Evolutionary conservation across 2,888 invertebrate species (phyloP).

Genomic region (Drosophila histrio): DNA sequence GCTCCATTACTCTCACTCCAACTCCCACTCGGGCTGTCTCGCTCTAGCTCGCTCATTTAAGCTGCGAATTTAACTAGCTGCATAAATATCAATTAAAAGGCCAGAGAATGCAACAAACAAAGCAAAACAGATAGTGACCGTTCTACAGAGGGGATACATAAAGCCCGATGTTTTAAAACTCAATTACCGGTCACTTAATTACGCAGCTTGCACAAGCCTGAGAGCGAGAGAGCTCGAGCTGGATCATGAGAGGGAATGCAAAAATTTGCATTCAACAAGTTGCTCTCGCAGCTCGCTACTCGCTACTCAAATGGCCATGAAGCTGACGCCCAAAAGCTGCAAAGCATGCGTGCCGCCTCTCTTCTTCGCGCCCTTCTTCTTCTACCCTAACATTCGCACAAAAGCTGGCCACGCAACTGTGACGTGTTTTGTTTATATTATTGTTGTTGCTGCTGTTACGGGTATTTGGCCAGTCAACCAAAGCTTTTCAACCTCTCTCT

Average conservation of each 20-base stretch:
- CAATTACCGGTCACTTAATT: constrained; percentile 75
- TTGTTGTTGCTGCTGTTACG: constrained; percentile 31
- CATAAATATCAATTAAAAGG: constrained; percentile 77
- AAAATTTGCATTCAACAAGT: constrained; percentile 71
- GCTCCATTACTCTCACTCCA: constrained; percentile 20
- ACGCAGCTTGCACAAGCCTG: constrained; percentile 45
- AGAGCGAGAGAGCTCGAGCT: constrained; percentile 2
- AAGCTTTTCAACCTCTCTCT: constrained; percentile 52
- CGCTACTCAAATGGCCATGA: constrained; percentile 62
- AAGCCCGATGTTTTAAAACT: constrained; percentile 61
- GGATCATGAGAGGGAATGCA: constrained; percentile 34
- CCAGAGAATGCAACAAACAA: constrained; percentile 49
- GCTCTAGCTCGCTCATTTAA: constrained; percentile 1
- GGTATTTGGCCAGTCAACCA: constrained; percentile 67
- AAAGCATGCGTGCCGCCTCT: constrained; percentile 39
- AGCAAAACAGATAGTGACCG: constrained; percentile 31
- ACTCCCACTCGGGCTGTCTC: background rate
- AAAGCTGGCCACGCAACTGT: constrained; percentile 73
- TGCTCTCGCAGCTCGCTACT: constrained; percentile 23
- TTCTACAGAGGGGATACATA: constrained; percentile 1
- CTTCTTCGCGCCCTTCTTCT: background rate
- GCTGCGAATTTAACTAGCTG: constrained; percentile 64
- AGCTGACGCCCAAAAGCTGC: constrained; percentile 51
- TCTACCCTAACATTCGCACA: constrained; percentile 27
- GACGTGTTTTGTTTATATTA: constrained; percentile 54